Percentiles rank a stretch among this genome's conserved stretches.
Evolutionary conservation across 2,888 invertebrate genomes (phyloP).

Genomic region (Smittia sp.): DNA sequence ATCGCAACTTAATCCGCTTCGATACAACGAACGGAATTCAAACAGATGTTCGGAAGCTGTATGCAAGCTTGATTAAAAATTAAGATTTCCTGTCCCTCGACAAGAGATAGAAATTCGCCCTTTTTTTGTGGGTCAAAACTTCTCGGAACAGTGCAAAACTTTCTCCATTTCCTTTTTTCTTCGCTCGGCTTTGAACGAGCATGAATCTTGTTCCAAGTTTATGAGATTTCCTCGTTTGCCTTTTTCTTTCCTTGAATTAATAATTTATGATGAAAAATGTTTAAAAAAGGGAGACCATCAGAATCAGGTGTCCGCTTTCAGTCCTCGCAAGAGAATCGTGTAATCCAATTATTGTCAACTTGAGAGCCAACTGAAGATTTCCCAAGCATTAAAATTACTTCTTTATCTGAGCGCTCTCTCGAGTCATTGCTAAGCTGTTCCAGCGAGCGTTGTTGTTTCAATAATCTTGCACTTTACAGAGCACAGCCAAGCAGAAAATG

Average conservation of each 20-base stretch:
- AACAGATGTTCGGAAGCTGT: constrained; percentile 12
- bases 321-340: not conserved
- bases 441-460: not conserved
- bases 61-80: not conserved
- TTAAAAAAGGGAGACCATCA: not conserved
- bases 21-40: not conserved
- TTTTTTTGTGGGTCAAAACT: constrained; percentile 20
- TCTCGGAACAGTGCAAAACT: not conserved
- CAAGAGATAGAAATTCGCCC: not conserved
- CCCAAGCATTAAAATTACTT: not conserved
- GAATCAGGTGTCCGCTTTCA: not conserved
- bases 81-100: not conserved
- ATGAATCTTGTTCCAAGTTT: constrained; percentile 12
- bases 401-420: not conserved
- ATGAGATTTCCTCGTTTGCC: not conserved
- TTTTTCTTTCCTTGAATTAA: constrained; percentile 13
- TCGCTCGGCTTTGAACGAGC: not conserved
- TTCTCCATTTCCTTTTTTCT: constrained; percentile 10
- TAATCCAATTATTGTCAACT: constrained; percentile 17
- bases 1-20: too few species aligned
- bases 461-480: too few species aligned
- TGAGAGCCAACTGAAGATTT: not conserved
- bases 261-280: constrained; percentile 9
- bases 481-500: not conserved
- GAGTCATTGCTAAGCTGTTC: not conserved